Base-by-base conservation (phyloP, 2,888 invertebrate genomes). In the Archips crataeganus region DNA sequence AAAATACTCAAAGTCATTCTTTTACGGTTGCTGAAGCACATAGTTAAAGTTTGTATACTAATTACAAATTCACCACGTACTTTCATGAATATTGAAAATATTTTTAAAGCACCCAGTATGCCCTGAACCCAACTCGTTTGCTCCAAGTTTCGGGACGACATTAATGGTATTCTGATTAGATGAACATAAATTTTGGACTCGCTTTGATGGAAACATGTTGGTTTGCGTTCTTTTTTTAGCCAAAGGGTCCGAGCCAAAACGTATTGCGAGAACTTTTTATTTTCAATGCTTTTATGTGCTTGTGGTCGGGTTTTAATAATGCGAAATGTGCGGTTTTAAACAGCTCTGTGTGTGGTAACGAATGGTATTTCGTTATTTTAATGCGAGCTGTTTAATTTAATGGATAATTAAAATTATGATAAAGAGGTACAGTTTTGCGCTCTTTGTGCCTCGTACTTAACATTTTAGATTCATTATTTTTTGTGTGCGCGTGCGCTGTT, bases 131-230 rank as follows among this genome's bases (percentile, higher is more conserved):
- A 76, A 76, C 75, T 67, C 74, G 75, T 73, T 71, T 47, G 62
- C 66, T 57, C 42, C 75, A 73, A 79, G 78, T 75, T 82, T 80
- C 60, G 74, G 76, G 77, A 77, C 80, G 76, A 77, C 80, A 82
- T 79, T 86, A 87, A 85, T 84, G 81, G 78, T 81, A 83, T 85
- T 84, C 83, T 85, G 87, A 89, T 90, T 90, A 87, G 85, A 82
- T 79, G 82, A 85, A 83, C 82, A 86, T 88, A 87, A 86, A 87
- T 88, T 88, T 85, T 80, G 70, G 75, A 76, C 71, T 77, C 77
- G 70, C 79, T 82, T 79, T 83, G 85, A 85, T 83, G 84, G 78
- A 83, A 82, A 82, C 81, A 82, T 79, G 81, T 79, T 79, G 78
- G 77, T 59, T 62, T 59, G 69, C 67, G 57, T 39, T 49, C 45